A percentile compares a stretch with the other conserved stretches of the same genome.
Evolutionary conservation across 2,113 vertebrate species (phyloP).

Genomic region (Ailuropoda melanoleuca): DNA sequence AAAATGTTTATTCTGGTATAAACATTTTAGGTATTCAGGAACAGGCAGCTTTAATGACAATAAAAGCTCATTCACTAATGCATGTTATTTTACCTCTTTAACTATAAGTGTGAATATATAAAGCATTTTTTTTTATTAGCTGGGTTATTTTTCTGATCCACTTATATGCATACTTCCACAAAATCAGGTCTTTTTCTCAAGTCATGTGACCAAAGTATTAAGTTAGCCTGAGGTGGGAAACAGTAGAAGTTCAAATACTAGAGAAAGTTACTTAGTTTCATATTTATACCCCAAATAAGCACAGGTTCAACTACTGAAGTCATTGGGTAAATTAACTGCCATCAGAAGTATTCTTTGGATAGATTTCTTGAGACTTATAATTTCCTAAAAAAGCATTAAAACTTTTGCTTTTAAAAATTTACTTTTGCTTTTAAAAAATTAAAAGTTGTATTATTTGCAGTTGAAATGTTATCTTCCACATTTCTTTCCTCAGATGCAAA

Average conservation of each 20-base stretch:
- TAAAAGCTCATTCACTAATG: not conserved
- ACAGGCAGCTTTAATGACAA: slow-evolving; percentile 27
- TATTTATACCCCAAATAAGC: not conserved
- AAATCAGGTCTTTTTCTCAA: slow-evolving; percentile 31
- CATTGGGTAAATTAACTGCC: slow-evolving; percentile 43
- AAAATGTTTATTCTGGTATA: slow-evolving; percentile 27
- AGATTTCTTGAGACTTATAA: not conserved
- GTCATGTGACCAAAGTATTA: not conserved
- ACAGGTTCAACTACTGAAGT: slow-evolving; percentile 15
- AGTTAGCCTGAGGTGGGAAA: not conserved
- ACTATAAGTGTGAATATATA: not conserved
- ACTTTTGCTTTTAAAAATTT: slow-evolving; percentile 3
- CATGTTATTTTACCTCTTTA: not conserved
- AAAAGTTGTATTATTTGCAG: not conserved
- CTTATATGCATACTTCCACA: slow-evolving; percentile 43
- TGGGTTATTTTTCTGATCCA: slow-evolving; percentile 46
- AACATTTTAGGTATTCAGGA: slow-evolving; percentile 12
- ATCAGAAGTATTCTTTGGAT: not conserved
- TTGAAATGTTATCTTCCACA: not conserved
- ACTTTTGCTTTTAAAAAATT: slow-evolving; percentile 13
- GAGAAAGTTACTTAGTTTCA: slow-evolving; percentile 4
- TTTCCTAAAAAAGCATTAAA: slow-evolving; percentile 40
- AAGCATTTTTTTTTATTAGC: slow-evolving; percentile 44
- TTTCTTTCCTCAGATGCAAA: slow-evolving; percentile 55
- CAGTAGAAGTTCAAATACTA: not conserved